These are phyloP conservation scores for Anastrepha obliqua DNA, from an alignment of 1,140 invertebrate genomes.

Conservation along the genomic window DNA sequence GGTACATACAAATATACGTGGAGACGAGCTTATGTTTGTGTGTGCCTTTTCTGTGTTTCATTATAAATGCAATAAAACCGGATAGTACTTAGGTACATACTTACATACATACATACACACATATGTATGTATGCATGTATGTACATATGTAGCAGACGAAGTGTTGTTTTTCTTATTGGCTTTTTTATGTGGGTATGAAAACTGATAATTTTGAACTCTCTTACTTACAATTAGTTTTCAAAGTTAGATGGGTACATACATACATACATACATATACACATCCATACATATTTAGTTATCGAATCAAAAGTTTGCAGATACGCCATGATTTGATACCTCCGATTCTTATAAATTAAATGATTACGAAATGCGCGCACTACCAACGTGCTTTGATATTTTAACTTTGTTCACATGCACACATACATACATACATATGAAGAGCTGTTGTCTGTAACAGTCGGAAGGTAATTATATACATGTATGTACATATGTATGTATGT, in stretches of 20 bases:
- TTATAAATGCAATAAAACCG: conserved; percentile 12
- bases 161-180: not conserved
- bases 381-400: no score
- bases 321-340: not conserved
- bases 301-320: not conserved
- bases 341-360: not conserved
- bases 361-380: not conserved
- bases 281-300: no score
- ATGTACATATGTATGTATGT: not conserved
- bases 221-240: not conserved
- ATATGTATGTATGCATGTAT: not conserved
- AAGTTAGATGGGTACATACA: not conserved
- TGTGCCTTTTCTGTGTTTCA: not conserved
- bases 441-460: no score
- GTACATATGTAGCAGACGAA: not conserved
- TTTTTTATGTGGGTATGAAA: not conserved
- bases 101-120: not conserved
- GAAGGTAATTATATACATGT: not conserved
- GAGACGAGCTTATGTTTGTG: no score
- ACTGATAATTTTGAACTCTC: not conserved
- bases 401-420: not conserved
- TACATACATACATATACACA: not conserved
- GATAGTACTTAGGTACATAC: not conserved
- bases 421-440: not conserved
- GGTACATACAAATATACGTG: no score